Evolutionary conservation across 2,797 vertebrate species (phyloP).

Genomic region (Lagorchestes hirsutus): DNA sequence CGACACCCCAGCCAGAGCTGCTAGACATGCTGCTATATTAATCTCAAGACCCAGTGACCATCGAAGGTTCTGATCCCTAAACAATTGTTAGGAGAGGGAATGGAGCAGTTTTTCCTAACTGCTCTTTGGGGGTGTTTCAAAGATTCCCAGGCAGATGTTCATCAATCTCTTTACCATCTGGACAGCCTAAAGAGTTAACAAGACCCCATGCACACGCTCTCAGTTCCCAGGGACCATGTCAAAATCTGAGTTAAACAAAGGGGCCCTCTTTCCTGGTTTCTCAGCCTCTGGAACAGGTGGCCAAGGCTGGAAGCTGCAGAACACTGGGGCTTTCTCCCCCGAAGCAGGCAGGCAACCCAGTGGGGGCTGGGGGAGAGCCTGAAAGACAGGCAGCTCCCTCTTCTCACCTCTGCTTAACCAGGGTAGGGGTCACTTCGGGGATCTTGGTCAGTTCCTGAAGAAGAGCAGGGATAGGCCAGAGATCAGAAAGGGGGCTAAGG

Average conservation of each 20-base stretch:
- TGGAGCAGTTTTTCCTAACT: background rate
- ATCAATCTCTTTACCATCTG: background rate
- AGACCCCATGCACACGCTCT: background rate
- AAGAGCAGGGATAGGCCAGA: background rate
- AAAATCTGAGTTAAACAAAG: background rate
- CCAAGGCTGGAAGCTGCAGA: background rate
- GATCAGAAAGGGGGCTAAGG: background rate
- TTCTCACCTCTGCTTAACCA: background rate
- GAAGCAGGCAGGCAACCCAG: background rate
- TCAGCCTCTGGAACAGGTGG: conserved; percentile 9
- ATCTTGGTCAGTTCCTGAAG: background rate
- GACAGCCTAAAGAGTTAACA: background rate
- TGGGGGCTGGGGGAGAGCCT: background rate
- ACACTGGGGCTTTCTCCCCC: background rate
- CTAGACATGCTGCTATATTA: background rate
- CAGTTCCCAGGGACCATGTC: background rate
- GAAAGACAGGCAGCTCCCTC: background rate
- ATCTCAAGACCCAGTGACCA: background rate
- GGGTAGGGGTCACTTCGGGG: background rate
- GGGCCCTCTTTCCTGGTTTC: background rate
- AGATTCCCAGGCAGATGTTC: background rate
- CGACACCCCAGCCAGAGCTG: background rate
- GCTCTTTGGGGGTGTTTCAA: background rate
- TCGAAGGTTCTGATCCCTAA: too few species aligned
- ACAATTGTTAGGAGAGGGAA: background rate